phyloP scores from a whole-genome alignment of 1,140 invertebrate species.

The Charaxes varanes region DNA sequence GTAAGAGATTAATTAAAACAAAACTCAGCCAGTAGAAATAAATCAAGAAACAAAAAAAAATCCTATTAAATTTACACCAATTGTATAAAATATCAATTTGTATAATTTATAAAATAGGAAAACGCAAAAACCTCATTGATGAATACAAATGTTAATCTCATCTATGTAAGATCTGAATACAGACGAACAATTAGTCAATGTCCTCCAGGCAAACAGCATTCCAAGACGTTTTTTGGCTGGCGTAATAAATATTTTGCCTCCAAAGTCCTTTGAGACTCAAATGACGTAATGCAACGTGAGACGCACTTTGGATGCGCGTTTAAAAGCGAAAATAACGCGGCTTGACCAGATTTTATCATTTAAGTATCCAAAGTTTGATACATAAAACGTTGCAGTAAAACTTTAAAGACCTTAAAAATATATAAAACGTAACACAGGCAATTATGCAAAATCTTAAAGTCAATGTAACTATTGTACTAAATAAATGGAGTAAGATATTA shows the following conservation, averaged over 20 bases:
- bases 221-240: constrained; percentile 47
- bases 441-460: too few relatives aligned
- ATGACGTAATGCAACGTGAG: constrained; percentile 42
- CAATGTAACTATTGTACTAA: too few relatives aligned
- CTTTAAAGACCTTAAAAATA: constrained; percentile 6
- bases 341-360: background rate
- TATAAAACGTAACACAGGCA: too few relatives aligned
- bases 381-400: background rate
- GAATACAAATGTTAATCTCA: background rate
- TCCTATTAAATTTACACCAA: too few relatives aligned
- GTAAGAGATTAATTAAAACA: too few relatives aligned
- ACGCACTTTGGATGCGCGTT: constrained; percentile 2
- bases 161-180: constrained; percentile 1
- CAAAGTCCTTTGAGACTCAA: constrained; percentile 11
- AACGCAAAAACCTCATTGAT: too few relatives aligned
- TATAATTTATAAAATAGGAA: too few relatives aligned
- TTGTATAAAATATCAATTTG: too few relatives aligned
- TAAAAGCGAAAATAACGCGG: background rate
- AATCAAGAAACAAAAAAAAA: too few relatives aligned
- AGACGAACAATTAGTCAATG: constrained; percentile 14
- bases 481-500: too few relatives aligned
- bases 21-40: too few relatives aligned
- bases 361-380: background rate
- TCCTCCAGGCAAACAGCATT: constrained; percentile 38
- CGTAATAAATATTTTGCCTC: constrained; percentile 41